Base-by-base conservation (phyloP, 2,888 invertebrate genomes). In the Chrysomela aeneicollis region DNA sequence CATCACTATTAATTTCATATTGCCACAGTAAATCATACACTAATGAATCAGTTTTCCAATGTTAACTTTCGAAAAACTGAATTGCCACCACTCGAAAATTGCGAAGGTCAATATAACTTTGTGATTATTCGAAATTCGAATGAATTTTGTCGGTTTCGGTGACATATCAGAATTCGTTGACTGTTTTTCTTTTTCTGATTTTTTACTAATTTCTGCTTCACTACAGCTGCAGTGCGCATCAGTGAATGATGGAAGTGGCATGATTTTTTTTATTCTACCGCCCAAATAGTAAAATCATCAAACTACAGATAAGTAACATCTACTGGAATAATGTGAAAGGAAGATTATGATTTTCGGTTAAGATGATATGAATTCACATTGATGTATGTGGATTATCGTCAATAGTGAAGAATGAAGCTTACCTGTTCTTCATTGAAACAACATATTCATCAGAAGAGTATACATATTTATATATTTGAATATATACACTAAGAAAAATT, bases 201-300 rank as follows among this genome's bases (percentile, higher is more conserved):
- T 66, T 67, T 69, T 66, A 70, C 68, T 69, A 68, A 70, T 68
- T 75, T 76, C 76, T 69, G 76, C 77, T 73, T 76, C 72, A 70
- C 76, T 78, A 77, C 74, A 65, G 73, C 77, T 77, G 79, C 79
- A 66, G 77, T 78, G 79, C 74, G 71, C 73, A 69, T 71, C 69
- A 68, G 68, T 70, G 63, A 67, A 64, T 49, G 69, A 72, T 71
- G 73, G 71, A 55, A 57, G 73, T 74, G 76, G 75, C 75, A 77
- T 74, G 76, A 76, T 59, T 67, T 70, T 68, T 47, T 32, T 50
- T 47, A 37, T 46, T 42, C 53, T 52, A 32, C 37, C 37, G 2
- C 17, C 32, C 32, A 42, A n/a, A 30, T 21, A 37, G 19, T n/a
- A 19, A 21, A 55, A 6, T 18, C 1, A 10, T 46, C 21, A 26